Conservation (phyloP, 1,140 invertebrate genomes). For the Hylyphantes graminicola region DNA sequence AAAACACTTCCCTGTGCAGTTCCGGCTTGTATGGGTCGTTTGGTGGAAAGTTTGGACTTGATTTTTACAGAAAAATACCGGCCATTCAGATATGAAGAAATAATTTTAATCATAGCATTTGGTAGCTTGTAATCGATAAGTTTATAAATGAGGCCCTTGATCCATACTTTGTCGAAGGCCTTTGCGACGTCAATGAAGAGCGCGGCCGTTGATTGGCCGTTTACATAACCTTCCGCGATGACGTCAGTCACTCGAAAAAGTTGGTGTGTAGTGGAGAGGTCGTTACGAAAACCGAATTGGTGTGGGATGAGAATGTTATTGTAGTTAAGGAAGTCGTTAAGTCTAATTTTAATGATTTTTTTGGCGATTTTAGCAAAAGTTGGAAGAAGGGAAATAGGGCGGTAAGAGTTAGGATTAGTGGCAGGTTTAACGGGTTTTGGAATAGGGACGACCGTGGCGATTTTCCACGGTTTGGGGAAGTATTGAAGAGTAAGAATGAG, state of each 20-base stretch:
- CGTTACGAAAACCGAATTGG: conserved; percentile 7
- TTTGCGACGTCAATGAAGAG: no score
- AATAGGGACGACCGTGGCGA: background rate
- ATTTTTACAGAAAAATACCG: background rate
- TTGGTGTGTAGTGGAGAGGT: background rate
- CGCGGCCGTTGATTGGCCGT: no score
- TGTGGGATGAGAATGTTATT: background rate
- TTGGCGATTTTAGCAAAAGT: background rate
- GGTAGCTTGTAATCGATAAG: no score
- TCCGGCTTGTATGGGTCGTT: no score
- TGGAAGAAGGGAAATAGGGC: background rate
- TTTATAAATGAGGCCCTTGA: conserved; percentile 8
- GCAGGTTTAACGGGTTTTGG: background rate
- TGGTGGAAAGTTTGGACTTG: background rate
- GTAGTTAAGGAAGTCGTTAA: background rate
- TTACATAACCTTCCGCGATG: background rate
- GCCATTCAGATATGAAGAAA: background rate
- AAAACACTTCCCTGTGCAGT: background rate
- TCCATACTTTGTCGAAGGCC: no score
- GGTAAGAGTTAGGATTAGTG: background rate
- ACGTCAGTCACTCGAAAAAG: background rate
- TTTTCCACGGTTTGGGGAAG: background rate
- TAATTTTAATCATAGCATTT: background rate
- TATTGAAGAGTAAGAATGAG: background rate
- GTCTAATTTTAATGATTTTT: background rate